A percentile compares a stretch with the other conserved stretches of the same genome.
Evolutionary conservation across 2,888 invertebrate genomes (phyloP).

Genomic region (Octodonta nipae): DNA sequence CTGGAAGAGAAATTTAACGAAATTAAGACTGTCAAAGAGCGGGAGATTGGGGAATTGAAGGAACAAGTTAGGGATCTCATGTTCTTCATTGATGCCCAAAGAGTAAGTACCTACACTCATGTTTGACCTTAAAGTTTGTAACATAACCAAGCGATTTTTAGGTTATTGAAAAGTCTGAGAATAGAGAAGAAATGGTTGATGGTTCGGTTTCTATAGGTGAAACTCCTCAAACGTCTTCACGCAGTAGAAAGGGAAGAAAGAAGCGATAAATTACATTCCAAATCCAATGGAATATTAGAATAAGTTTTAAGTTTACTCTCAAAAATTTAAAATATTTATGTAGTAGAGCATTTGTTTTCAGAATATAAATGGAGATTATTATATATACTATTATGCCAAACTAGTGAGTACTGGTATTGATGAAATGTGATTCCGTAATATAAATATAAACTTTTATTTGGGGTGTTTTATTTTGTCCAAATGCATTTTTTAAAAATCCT

Average conservation of each 20-base stretch:
- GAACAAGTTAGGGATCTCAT: slow-evolving; percentile 93
- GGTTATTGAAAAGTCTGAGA: slow-evolving; percentile 40
- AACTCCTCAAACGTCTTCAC: slow-evolving; percentile 23
- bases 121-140: not conserved
- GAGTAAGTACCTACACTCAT: slow-evolving; percentile 18
- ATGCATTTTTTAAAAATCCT: no score
- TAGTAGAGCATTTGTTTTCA: no score
- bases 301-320: no score
- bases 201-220: slow-evolving; percentile 47
- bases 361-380: no score
- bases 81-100: slow-evolving; percentile 88
- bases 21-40: slow-evolving; percentile 37
- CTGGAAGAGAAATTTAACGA: slow-evolving; percentile 40
- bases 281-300: no score
- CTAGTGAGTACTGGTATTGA: no score
- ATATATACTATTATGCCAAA: no score
- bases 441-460: no score
- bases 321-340: no score
- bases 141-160: slow-evolving; percentile 7
- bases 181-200: slow-evolving; percentile 45
- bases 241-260: slow-evolving; percentile 20
- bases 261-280: slow-evolving; percentile 14
- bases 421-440: no score
- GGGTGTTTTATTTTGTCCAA: no score
- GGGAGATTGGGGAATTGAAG: slow-evolving; percentile 67